Percentiles rank a stretch among this genome's conserved stretches.
phyloP scores from a whole-genome alignment of 2,113 vertebrate genomes.

The Myrmecophaga tridactyla region DNA sequence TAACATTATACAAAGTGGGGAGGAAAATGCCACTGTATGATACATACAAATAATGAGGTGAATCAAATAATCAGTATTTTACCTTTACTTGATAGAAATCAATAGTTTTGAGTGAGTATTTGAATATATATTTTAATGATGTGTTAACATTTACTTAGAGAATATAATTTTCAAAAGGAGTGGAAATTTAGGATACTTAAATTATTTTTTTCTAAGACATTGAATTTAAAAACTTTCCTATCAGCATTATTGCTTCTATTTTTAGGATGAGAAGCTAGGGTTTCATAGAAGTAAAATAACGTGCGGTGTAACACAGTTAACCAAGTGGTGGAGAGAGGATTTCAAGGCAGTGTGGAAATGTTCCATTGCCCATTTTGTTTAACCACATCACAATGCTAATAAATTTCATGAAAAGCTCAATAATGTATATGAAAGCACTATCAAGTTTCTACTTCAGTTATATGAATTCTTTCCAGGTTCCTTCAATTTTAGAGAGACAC shows the following conservation, averaged over 20 bases:
- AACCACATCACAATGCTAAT: accelerated
- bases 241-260: background rate
- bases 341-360: background rate
- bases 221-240: background rate
- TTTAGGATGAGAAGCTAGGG: background rate
- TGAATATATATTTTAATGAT: background rate
- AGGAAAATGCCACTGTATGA: background rate
- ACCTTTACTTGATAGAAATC: background rate
- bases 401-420: background rate
- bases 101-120: background rate
- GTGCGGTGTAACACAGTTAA: background rate
- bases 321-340: background rate
- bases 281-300: background rate
- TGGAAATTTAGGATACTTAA: background rate
- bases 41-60: background rate
- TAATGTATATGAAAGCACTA: background rate
- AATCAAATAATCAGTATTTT: background rate
- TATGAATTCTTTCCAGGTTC: background rate
- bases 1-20: background rate
- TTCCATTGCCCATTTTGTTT: background rate
- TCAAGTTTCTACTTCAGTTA: background rate
- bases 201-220: background rate
- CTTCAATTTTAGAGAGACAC: background rate
- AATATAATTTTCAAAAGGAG: background rate
- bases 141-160: background rate